Percentiles rank a stretch among this genome's conserved stretches.
Conservation (phyloP, 2,797 vertebrate species). For the Naso thynnoides region DNA sequence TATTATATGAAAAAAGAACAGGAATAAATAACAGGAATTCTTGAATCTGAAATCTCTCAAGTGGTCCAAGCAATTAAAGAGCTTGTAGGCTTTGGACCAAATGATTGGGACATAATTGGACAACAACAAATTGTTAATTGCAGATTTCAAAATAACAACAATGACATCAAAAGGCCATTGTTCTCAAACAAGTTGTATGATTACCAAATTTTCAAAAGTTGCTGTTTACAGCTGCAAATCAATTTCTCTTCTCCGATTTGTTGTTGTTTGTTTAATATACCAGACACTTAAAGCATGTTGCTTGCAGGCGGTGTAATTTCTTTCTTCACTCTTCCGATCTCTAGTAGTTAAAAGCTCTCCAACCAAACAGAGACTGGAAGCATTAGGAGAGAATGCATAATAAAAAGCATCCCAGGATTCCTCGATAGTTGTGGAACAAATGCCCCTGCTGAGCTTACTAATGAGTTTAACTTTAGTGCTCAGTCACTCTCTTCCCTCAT, state of each 20-base stretch:
- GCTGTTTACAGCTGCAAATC: neutral
- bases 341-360: constrained; percentile 59
- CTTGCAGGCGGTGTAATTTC: constrained; percentile 46
- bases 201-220: neutral
- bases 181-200: constrained; percentile 9
- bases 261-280: constrained; percentile 13
- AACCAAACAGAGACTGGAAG: constrained; percentile 65
- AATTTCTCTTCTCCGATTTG: constrained; percentile 25
- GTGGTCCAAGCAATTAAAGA: neutral
- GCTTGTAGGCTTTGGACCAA: neutral
- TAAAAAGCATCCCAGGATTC: constrained; percentile 68
- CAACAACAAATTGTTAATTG: constrained; percentile 18
- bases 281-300: constrained; percentile 32
- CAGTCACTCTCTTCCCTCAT: constrained; percentile 66
- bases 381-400: constrained; percentile 65
- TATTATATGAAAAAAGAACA: neutral
- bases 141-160: constrained; percentile 6
- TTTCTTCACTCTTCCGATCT: constrained; percentile 28
- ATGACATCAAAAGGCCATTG: neutral
- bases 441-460: constrained; percentile 74
- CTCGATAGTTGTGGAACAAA: constrained; percentile 73
- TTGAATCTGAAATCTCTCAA: too few relatives aligned
- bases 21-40: neutral
- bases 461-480: constrained; percentile 79
- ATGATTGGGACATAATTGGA: constrained; percentile 1